Evolutionary conservation across 2,888 invertebrate genomes (phyloP).

Genomic region (Heliconius cydno): DNA sequence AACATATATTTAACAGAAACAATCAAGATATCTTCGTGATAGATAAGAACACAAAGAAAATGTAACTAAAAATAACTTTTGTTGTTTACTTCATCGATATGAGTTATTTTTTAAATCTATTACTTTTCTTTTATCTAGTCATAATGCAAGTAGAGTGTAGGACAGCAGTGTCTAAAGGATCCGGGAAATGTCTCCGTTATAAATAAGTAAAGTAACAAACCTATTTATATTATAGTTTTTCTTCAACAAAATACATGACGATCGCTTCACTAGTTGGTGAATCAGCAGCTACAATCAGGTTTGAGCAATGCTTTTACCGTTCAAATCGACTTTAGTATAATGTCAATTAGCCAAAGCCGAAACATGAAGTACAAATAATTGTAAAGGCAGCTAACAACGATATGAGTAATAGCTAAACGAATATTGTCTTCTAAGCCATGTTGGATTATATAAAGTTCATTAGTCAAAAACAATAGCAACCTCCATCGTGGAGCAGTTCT

Average conservation of each 20-base stretch:
- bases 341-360: slow-evolving; percentile 1
- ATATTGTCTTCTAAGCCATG: slow-evolving; percentile 7
- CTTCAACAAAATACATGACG: not conserved
- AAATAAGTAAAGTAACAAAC: not conserved
- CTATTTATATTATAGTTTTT: not conserved
- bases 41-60: not conserved
- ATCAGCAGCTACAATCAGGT: not conserved
- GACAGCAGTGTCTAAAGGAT: not conserved
- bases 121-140: not conserved
- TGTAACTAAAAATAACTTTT: not conserved
- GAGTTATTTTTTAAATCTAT: not conserved
- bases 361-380: slow-evolving; percentile 25
- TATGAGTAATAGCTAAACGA: slow-evolving; percentile 22
- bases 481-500: not conserved
- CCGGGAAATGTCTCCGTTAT: no score
- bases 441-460: not conserved
- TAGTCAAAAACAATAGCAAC: not conserved
- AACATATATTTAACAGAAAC: not conserved
- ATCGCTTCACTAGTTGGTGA: not conserved
- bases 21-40: not conserved
- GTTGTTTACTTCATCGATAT: not conserved
- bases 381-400: slow-evolving; percentile 22
- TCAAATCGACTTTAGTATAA: slow-evolving; percentile 11
- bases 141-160: no score
- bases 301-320: not conserved